A percentile compares a stretch with the other conserved stretches of the same genome.
phyloP scores from a whole-genome alignment of 2,888 invertebrate species.

The Apoderus coryli region DNA sequence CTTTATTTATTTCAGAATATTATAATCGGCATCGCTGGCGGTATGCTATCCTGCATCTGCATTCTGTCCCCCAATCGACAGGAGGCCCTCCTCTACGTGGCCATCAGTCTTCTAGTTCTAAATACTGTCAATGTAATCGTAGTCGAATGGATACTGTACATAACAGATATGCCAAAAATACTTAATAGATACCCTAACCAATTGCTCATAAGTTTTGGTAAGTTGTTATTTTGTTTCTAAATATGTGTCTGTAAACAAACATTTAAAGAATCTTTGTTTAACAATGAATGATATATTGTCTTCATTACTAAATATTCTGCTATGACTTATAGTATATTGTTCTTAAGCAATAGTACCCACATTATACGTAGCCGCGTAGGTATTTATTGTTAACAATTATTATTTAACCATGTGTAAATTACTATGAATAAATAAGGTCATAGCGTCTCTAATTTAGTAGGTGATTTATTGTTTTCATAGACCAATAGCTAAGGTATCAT shows the following conservation, averaged over 20 bases:
- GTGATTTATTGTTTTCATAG: no score
- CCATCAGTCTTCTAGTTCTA: slow-evolving; percentile 40
- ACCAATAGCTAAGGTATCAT: no score
- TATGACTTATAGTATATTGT: no score
- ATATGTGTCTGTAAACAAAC: no score
- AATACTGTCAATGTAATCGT: slow-evolving; percentile 38
- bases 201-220: slow-evolving; percentile 32
- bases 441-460: no score
- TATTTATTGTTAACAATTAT: not conserved
- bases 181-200: slow-evolving; percentile 27
- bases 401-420: not conserved
- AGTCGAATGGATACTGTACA: slow-evolving; percentile 35
- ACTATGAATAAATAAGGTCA: no score
- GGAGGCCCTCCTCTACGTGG: slow-evolving; percentile 34
- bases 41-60: slow-evolving; percentile 35
- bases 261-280: no score
- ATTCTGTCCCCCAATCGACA: slow-evolving; percentile 32
- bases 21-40: slow-evolving; percentile 34
- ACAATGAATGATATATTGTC: no score
- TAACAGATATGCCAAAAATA: slow-evolving; percentile 26
- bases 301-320: no score
- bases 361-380: not conserved
- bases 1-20: slow-evolving; percentile 31
- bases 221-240: slow-evolving; percentile 12
- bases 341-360: no score